Base-by-base conservation (phyloP, 2,888 invertebrate genomes). In the Laspeyria flexula region DNA sequence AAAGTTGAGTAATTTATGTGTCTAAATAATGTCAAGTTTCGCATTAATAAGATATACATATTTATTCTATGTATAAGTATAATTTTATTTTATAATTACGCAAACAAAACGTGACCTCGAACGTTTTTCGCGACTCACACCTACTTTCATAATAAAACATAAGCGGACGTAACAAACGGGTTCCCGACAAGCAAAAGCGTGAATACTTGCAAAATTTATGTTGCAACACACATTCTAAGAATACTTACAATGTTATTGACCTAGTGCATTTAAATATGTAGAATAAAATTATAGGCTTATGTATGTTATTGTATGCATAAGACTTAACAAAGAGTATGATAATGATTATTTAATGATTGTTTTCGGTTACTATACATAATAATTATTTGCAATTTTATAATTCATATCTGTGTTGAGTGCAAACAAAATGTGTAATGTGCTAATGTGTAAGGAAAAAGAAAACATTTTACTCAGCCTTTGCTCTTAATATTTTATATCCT, bases 111-210 rank as follows among this genome's bases (percentile, higher is more conserved):
- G 15, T 13, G 31, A 27, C 42, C 21, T 29, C 29, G 33, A 42
- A 63, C 31, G 13, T 18, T 47, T 52, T 59, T 49, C 15, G 45
- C 48, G 29, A 38, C n/a, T 29, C 25, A 39, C 12, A 43, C 27
- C 44, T 40, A 47, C 41, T 65, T 51, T 51, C 41, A 21, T 37
- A 47, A 40, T 30, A 18, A 47, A 11, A 47, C 5, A 27, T 47
- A 60, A 41, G 21, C 40, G 15, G 9, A 31, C 44, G 18, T 59
- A 43, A 54, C 21, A 43, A 46, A 46, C 42, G 5, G 13, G 34
- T 46, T 35, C 38, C 27, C 11, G 10, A 43, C 21, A 27, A 37
- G 30, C 34, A 31, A 35, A 16, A 27, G 13, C 30, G 30, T 35
- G 40, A 21, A 13, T 16, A 33, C 29, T 50, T 50, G 33, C 23